Evolutionary conservation across 2,113 vertebrate genomes (phyloP).

Genomic region (Orycteropus afer): DNA sequence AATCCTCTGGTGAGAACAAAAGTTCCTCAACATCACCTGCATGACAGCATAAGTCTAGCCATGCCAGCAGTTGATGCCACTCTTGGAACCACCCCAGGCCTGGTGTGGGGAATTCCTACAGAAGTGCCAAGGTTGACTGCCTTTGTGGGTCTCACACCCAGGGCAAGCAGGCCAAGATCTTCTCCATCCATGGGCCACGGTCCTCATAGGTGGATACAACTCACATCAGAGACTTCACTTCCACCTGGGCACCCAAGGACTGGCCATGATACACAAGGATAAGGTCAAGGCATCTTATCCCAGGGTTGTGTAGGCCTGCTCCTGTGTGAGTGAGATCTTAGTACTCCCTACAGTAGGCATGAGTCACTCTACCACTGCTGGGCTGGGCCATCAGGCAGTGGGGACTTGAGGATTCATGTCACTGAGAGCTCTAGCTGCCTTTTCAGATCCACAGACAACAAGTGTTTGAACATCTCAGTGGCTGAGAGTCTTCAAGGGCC

Average conservation of each 20-base stretch:
- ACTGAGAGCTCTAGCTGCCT: neutral
- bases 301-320: neutral
- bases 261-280: neutral
- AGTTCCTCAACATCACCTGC: accelerated
- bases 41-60: accelerated
- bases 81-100: accelerated
- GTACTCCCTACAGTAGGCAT: too few relatives aligned
- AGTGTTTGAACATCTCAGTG: accelerated
- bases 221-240: too few relatives aligned
- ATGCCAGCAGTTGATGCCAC: neutral
- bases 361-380: neutral
- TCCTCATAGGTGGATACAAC: too few relatives aligned
- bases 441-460: neutral
- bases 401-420: accelerated
- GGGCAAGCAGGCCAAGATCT: neutral
- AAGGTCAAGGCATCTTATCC: neutral
- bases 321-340: accelerated
- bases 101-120: neutral
- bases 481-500: neutral
- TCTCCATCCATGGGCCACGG: neutral
- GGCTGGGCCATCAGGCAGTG: accelerated
- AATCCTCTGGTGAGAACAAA: accelerated
- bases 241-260: neutral
- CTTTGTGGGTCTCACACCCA: neutral
- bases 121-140: neutral